These are phyloP conservation scores for Auanema sp. DNA, from an alignment of 2,888 invertebrate species.

Conservation along the genomic window DNA sequence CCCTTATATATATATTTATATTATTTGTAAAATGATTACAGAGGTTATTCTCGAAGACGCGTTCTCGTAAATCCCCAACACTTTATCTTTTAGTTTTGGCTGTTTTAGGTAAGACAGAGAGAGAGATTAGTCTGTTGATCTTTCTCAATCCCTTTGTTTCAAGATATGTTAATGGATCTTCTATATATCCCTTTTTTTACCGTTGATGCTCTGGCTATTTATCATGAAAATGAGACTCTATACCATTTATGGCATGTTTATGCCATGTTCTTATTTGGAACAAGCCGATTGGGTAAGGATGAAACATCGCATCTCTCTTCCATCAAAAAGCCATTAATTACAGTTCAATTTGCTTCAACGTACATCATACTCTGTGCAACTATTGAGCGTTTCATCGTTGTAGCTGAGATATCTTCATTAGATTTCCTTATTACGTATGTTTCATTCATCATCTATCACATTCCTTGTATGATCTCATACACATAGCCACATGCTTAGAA, in stretches of 20 bases:
- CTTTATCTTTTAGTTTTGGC: conserved; percentile 49
- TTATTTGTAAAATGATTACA: conserved; percentile 23
- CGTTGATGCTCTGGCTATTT: conserved; percentile 53
- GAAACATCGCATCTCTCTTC: background rate
- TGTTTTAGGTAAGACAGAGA: conserved; percentile 31
- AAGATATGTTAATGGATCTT: conserved; percentile 55
- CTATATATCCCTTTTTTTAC: conserved; percentile 59
- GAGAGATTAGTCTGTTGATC: too few relatives aligned
- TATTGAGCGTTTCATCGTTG: conserved; percentile 53
- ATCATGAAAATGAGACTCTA: conserved; percentile 43
- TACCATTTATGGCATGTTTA: conserved; percentile 56
- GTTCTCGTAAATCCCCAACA: conserved; percentile 41
- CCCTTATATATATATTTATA: background rate
- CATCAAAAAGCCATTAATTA: conserved; percentile 18
- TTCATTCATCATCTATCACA: background rate
- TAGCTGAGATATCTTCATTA: conserved; percentile 44
- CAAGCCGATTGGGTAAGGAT: conserved; percentile 45
- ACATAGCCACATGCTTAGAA: too few relatives aligned
- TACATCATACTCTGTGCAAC: conserved; percentile 57
- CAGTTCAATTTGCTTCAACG: conserved; percentile 58
- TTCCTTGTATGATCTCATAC: too few relatives aligned
- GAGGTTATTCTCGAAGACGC: conserved; percentile 42
- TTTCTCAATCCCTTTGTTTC: conserved; percentile 1
- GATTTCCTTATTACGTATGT: conserved; percentile 47
- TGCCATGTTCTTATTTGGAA: conserved; percentile 51